Percentiles rank a stretch among this genome's conserved stretches.
phyloP scores from a whole-genome alignment of 2,113 vertebrate species.

The Ornithorhynchus anatinus region DNA sequence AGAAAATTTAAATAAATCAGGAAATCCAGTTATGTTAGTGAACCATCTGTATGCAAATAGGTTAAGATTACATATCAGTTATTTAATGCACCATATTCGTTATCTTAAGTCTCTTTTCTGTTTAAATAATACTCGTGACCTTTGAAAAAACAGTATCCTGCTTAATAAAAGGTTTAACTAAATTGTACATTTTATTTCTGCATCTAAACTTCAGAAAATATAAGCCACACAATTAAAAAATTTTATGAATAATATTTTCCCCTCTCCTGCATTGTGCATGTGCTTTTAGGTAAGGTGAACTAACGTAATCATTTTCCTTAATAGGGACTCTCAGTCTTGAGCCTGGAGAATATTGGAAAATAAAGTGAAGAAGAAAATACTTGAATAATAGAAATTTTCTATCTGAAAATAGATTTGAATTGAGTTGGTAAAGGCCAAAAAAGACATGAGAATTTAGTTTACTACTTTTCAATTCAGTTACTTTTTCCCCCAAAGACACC shows the following conservation, averaged over 20 bases:
- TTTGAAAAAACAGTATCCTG: not conserved
- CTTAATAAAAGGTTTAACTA: not conserved
- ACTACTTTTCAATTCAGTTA: not conserved
- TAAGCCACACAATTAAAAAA: not conserved
- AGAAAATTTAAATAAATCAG: not conserved
- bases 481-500: not conserved
- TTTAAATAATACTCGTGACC: not conserved
- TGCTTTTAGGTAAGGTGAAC: not conserved
- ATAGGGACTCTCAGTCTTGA: too few relatives aligned
- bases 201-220: conserved; percentile 21
- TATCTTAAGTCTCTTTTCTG: not conserved
- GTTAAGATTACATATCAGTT: conserved; percentile 21
- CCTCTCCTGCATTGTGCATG: not conserved
- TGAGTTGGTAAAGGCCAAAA: not conserved
- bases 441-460: not conserved
- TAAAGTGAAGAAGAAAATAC: not conserved
- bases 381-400: not conserved
- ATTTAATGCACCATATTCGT: conserved; percentile 29
- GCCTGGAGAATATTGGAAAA: not conserved
- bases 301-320: too few relatives aligned
- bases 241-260: not conserved
- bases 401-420: conserved; percentile 22
- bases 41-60: not conserved
- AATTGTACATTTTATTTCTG: conserved; percentile 3
- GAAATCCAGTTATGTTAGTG: conserved; percentile 27